Conservation (phyloP, 1,140 invertebrate genomes). For the Leptonema lineaticorne region DNA sequence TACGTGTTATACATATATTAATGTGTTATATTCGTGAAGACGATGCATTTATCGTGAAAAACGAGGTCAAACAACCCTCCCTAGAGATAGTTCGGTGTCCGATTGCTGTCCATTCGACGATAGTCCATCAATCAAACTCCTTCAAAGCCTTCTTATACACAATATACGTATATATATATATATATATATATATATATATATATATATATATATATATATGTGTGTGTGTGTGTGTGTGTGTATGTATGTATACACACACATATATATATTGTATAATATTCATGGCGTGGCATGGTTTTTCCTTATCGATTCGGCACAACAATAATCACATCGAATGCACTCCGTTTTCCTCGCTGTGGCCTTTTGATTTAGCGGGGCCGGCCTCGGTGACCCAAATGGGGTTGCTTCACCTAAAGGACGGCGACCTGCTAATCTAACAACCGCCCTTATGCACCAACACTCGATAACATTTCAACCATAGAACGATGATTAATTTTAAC, state of each 20-base stretch:
- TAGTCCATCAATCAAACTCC: conserved; percentile 6
- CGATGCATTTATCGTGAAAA: neutral
- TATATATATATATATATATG: too few species aligned
- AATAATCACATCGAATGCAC: conserved; percentile 5
- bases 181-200: too few species aligned
- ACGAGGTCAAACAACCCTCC: neutral
- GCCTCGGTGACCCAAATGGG: conserved; percentile 34
- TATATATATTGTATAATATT: too few species aligned
- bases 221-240: too few species aligned
- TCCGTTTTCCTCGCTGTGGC: conserved; percentile 3
- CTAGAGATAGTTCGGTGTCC: neutral
- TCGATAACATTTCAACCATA: too few species aligned
- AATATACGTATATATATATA: too few species aligned
- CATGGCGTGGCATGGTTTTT: neutral
- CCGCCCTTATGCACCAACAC: neutral
- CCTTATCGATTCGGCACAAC: neutral
- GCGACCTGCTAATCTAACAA: conserved; percentile 16
- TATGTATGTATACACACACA: too few species aligned
- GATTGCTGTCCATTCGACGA: neutral
- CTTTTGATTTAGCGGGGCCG: conserved; percentile 24
- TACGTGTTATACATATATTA: too few species aligned
- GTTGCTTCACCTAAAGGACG: conserved; percentile 36
- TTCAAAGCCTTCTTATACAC: neutral
- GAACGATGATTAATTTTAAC: too few species aligned
- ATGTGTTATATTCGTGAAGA: neutral